Base-by-base conservation (phyloP, 2,113 vertebrate species). In the Pyxicephalus adspersus region DNA sequence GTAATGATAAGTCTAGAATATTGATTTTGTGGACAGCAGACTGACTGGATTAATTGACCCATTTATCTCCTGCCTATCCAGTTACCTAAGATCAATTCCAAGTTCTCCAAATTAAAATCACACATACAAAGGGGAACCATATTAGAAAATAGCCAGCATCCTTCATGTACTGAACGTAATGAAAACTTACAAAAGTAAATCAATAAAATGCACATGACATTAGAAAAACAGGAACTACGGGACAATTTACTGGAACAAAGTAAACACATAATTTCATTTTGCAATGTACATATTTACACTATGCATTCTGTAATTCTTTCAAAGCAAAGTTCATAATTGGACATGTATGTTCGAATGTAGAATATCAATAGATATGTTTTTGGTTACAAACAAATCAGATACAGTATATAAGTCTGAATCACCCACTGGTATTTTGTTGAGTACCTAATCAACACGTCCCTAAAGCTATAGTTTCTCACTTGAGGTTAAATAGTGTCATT, bases 31-130 rank as follows among this genome's bases (percentile, higher is more conserved):
- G 65, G 64, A 28, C 77, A 68, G 52, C 17, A 68, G 77, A 68
- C 65, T 68, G 54, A 79, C 64, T 68, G 26, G 52, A 68, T 68
- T 79, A 79, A 79, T 68, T 58, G 77, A 68, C 64, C 64, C 13
- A 60, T 79, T 79, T 79, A 54, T 68, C 65, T 60, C 29, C 51
- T 79, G 64, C 31, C 77, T 58, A 60, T 67, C 34, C 64, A 58
- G 7, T 38, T 50, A 58, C 38, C 54, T 25, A 60, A 19, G 76
- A 79, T 79, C 77, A 79, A 79, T 79, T 58, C 45, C 23, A 60
- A 22, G 17, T 45, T 67, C 55, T 68, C 28, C 22, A 55, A 68
- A 68, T 79, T 38, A 68, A 55, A 54, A 79, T 58, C 54, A 23
- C 9, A 51, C 64, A 57, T n/a, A 45, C 18, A 58, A 66, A 55